Base-by-base conservation (phyloP, 2,888 invertebrate species). In the Villa cingulata region DNA sequence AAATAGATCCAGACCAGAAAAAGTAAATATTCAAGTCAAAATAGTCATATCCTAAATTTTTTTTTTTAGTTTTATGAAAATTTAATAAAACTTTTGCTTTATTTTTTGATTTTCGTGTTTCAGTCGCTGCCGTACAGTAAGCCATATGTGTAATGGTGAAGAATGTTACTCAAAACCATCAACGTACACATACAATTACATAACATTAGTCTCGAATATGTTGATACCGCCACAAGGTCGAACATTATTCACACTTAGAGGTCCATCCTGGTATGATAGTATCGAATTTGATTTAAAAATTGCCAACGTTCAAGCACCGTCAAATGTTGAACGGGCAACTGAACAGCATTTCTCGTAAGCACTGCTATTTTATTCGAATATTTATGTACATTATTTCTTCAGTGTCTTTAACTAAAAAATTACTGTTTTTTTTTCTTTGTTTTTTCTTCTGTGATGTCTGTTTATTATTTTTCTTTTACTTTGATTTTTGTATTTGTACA, bases 151-250 rank as follows among this genome's bases (percentile, higher is more conserved):
- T 61, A 77, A 77, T 37, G 71, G 77, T 20, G 76, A 79, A n/a
- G 74, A 78, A 23, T 96, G 96, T 59, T 74, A 82, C 45, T 78
- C 78, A 41, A 79, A 80, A 58, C 92, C 96, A 0, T 78, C 88
- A 41, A 85, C 88, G 45, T 86, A 86, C 63, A 90, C 90, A 32
- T 92, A 84, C 72, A 92, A 95, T 70, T 96, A 89, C 68, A 86
- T 97, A 57, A 87, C 92, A 1, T 82, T 97, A 59, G 86, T 89
- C 0, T 86, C 91, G 20, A 84, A 87, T 62, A 71, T 87, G 46
- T 81, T 81, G 45, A 74, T 90, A 37, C 81, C 85, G 0, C 65
- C 66, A 3, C 62, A 65, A 42, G 69, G 68, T 9, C 60, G 67
- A 36, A 85, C 87, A 46, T 72, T 96, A 10, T 95, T 96, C 68